Evolutionary conservation across 2,888 invertebrate genomes (phyloP).

Genomic region (Tuta absoluta): DNA sequence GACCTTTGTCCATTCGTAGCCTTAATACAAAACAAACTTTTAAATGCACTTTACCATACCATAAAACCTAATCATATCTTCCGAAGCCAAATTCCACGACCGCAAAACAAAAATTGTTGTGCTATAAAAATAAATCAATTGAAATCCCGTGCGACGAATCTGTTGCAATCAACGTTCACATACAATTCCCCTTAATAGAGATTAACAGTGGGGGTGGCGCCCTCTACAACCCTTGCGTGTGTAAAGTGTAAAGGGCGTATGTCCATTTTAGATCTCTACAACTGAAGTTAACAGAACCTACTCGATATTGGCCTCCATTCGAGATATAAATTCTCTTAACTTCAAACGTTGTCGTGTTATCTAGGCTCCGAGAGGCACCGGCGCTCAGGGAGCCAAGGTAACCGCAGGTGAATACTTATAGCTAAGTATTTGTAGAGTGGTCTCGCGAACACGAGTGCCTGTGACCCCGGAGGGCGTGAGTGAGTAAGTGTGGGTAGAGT

Average conservation of each 20-base stretch:
- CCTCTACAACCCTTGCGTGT: conserved; percentile 39
- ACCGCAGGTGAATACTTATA: too few species aligned
- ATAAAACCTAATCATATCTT: conserved; percentile 35
- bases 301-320: neutral
- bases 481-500: too few species aligned
- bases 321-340: too few species aligned
- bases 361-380: too few species aligned
- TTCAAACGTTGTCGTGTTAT: too few species aligned
- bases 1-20: conserved; percentile 9
- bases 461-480: too few species aligned
- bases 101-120: conserved; percentile 37
- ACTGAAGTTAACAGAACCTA: neutral
- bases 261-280: neutral
- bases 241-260: conserved; percentile 43
- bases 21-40: neutral
- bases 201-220: conserved; percentile 62
- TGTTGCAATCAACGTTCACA: conserved; percentile 61
- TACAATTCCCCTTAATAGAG: conserved; percentile 73
- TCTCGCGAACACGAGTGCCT: too few species aligned
- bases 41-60: neutral
- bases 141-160: conserved; percentile 60
- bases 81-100: conserved; percentile 37
- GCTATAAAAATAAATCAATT: conserved; percentile 50
- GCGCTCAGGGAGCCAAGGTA: too few species aligned
- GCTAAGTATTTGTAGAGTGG: too few species aligned